These are phyloP conservation scores for Pangasius djambal DNA, from an alignment of 2,797 vertebrate species.

Conservation along the genomic window DNA sequence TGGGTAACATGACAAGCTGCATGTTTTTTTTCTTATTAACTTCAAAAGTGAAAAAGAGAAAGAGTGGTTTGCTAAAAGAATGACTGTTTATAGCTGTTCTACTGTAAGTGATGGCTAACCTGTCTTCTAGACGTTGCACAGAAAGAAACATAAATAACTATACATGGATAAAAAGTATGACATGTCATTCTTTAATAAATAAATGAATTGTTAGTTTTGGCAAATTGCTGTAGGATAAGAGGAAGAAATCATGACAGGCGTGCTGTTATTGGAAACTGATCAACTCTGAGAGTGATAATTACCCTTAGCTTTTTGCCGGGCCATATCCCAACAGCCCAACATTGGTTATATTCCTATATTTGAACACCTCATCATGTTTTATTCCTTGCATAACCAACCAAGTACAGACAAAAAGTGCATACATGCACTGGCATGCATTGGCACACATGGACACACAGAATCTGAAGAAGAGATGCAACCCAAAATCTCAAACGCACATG, in stretches of 20 bases:
- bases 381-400: neutral
- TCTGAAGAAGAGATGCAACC: conserved; percentile 16
- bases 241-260: conserved; percentile 1
- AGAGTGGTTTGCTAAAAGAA: no score
- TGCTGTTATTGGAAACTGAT: conserved; percentile 9
- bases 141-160: no score
- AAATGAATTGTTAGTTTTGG: neutral
- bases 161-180: no score
- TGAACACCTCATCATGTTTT: neutral
- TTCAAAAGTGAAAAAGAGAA: no score
- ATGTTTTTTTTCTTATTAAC: no score
- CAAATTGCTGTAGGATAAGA: neutral
- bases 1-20: no score
- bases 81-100: no score
- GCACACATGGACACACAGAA: conserved; percentile 1
- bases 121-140: no score
- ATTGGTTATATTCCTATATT: neutral
- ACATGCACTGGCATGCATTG: neutral
- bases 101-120: no score
- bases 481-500: conserved; percentile 8
- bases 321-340: neutral
- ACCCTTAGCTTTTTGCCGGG: neutral
- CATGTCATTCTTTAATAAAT: no score
- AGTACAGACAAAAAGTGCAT: neutral
- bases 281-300: neutral